Evolutionary conservation across 2,888 invertebrate species (phyloP).

Genomic region (Ochlodes sylvanus): DNA sequence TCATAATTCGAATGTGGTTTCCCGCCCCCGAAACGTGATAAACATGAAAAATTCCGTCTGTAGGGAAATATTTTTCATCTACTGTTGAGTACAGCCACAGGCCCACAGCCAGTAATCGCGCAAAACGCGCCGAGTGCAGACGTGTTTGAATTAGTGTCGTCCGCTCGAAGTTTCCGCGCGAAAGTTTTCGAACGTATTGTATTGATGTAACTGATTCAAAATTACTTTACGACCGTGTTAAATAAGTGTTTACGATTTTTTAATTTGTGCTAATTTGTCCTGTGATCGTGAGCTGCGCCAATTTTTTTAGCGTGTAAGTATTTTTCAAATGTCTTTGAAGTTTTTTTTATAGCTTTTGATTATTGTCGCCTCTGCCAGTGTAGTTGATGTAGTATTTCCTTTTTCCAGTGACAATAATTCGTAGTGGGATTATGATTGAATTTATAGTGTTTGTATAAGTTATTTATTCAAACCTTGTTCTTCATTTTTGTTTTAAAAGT

Average conservation of each 20-base stretch:
- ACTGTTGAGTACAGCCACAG: constrained; percentile 3
- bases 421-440: constrained; percentile 8
- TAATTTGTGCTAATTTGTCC: constrained; percentile 50
- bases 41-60: constrained; percentile 60
- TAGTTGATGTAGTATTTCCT: constrained; percentile 8
- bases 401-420: constrained; percentile 12
- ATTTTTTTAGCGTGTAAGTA: constrained; percentile 49
- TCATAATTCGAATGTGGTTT: constrained; percentile 60
- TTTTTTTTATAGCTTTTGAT: constrained; percentile 30
- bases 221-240: constrained; percentile 50
- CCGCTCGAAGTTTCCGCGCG: constrained; percentile 64
- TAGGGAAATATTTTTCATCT: constrained; percentile 55
- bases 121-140: constrained; percentile 57
- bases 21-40: constrained; percentile 62
- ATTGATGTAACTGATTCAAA: constrained; percentile 35
- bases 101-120: constrained; percentile 68
- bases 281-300: constrained; percentile 44
- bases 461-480: constrained; percentile 12
- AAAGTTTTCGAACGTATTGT: constrained; percentile 54
- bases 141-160: constrained; percentile 47
- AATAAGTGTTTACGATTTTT: constrained; percentile 52
- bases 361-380: constrained; percentile 4
- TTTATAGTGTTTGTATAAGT: constrained; percentile 12
- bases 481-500: constrained; percentile 14
- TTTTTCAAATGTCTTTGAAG: constrained; percentile 32